phyloP scores from a whole-genome alignment of 1,140 invertebrate species.

The Lordiphosa stackelbergi region DNA sequence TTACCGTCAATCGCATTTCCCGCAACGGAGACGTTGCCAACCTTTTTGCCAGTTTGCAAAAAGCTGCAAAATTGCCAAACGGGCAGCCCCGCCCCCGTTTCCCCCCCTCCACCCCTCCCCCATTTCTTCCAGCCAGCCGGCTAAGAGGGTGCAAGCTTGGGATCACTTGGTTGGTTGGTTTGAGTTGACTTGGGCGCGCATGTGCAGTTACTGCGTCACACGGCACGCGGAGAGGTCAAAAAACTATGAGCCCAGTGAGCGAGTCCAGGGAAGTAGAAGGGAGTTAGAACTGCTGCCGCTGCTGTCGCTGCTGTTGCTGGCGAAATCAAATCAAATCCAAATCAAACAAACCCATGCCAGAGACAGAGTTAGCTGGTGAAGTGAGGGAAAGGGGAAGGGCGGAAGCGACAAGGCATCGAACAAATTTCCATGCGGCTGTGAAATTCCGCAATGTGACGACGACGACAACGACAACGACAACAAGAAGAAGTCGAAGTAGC shows the following conservation, averaged over 20 bases:
- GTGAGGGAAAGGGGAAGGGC: too few species aligned
- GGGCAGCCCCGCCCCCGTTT: slow-evolving; percentile 10
- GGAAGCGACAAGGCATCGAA: slow-evolving; percentile 66
- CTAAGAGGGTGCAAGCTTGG: too few species aligned
- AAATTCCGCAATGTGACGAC: slow-evolving; percentile 58
- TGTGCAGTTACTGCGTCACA: slow-evolving; percentile 71
- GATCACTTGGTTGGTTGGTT: too few species aligned
- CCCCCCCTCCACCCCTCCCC: too few species aligned
- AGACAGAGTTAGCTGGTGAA: not conserved
- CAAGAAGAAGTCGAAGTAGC: slow-evolving; percentile 31
- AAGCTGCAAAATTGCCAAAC: slow-evolving; percentile 63
- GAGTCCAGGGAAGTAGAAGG: slow-evolving; percentile 4
- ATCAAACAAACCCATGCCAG: slow-evolving; percentile 57
- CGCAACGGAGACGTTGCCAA: slow-evolving; percentile 42
- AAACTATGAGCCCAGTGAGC: slow-evolving; percentile 39
- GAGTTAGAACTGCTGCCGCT: slow-evolving; percentile 29
- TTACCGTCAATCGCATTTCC: slow-evolving; percentile 76
- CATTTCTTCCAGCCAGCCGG: too few species aligned
- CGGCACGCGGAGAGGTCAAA: slow-evolving; percentile 53
- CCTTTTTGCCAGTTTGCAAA: slow-evolving; percentile 14
- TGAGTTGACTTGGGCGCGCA: slow-evolving; percentile 34
- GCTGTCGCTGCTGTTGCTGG: slow-evolving; percentile 15
- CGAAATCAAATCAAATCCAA: slow-evolving; percentile 70
- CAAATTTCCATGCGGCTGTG: slow-evolving; percentile 72
- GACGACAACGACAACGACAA: slow-evolving; percentile 37